These are phyloP conservation scores for Pedicia rivosa DNA, from an alignment of 2,888 invertebrate species.

Conservation along the genomic window DNA sequence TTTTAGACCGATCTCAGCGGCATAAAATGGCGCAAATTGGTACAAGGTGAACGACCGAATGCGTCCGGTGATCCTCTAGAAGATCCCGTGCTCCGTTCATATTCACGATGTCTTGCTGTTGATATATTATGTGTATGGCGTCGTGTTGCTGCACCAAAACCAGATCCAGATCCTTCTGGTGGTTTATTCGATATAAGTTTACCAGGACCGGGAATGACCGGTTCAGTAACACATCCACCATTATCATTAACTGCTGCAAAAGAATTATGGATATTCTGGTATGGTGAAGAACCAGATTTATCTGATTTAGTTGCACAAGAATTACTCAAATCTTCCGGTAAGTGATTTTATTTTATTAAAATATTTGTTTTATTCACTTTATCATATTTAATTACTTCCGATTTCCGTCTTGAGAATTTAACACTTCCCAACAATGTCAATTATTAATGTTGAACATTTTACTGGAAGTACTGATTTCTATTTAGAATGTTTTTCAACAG, in stretches of 20 bases:
- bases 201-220: conserved; percentile 30
- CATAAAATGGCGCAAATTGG: conserved; percentile 93
- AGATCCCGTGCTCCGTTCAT: conserved; percentile 82
- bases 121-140: conserved; percentile 98
- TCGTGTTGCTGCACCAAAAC: conserved; percentile 51
- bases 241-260: conserved; percentile 76
- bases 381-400: too few species aligned
- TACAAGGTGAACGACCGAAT: conserved; percentile 54
- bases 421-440: too few species aligned
- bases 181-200: conserved; percentile 21
- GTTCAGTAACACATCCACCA: conserved; percentile 51
- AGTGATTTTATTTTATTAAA: conserved; percentile 32
- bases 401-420: too few species aligned
- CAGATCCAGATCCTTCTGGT: conserved; percentile 30
- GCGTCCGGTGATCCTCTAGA: conserved; percentile 53
- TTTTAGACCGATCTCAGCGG: conserved; percentile 97
- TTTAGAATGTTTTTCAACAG: too few species aligned
- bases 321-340: conserved; percentile 71
- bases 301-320: conserved; percentile 70
- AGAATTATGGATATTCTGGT: conserved; percentile 99
- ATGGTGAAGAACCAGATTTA: conserved; percentile 91
- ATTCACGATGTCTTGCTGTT: conserved; percentile 78
- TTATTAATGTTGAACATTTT: too few species aligned
- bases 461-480: too few species aligned
- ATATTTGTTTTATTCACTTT: too few species aligned